These are phyloP conservation scores for Chrysomallon squamiferum DNA, from an alignment of 1,140 invertebrate species.

Conservation along the genomic window DNA sequence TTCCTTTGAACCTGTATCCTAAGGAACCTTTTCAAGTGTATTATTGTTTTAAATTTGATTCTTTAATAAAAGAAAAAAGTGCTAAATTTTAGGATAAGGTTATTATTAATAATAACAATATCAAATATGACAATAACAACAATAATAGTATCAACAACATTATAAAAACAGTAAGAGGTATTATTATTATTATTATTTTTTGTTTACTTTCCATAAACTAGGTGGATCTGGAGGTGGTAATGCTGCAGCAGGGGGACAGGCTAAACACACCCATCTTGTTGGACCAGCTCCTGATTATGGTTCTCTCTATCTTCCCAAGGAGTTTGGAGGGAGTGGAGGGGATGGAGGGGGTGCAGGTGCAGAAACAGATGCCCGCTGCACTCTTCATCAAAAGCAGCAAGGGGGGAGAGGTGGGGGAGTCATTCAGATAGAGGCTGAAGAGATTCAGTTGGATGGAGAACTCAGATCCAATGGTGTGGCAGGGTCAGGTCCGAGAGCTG, in stretches of 20 bases:
- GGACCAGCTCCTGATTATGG: slow-evolving; percentile 39
- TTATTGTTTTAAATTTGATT: no score
- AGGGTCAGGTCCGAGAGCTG: slow-evolving; percentile 28
- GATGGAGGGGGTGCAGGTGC: slow-evolving; percentile 29
- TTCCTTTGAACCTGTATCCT: no score
- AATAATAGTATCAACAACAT: no score
- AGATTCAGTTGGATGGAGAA: slow-evolving; percentile 29
- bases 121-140: no score
- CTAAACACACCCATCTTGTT: slow-evolving; percentile 24
- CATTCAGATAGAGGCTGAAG: slow-evolving; percentile 30
- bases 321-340: slow-evolving; percentile 46
- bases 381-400: slow-evolving; percentile 2
- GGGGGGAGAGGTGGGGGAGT: slow-evolving; percentile 47
- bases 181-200: no score
- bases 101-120: no score
- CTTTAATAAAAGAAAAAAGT: no score
- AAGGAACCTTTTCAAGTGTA: no score
- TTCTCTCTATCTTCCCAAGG: slow-evolving; percentile 36
- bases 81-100: no score
- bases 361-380: slow-evolving; percentile 26
- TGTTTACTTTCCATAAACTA: no score
- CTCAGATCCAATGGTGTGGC: slow-evolving; percentile 22
- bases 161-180: no score
- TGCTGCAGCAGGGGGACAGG: slow-evolving; percentile 47
- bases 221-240: slow-evolving; percentile 48